Conservation (phyloP, 1,140 invertebrate genomes). For the Bicyclus anynana region DNA sequence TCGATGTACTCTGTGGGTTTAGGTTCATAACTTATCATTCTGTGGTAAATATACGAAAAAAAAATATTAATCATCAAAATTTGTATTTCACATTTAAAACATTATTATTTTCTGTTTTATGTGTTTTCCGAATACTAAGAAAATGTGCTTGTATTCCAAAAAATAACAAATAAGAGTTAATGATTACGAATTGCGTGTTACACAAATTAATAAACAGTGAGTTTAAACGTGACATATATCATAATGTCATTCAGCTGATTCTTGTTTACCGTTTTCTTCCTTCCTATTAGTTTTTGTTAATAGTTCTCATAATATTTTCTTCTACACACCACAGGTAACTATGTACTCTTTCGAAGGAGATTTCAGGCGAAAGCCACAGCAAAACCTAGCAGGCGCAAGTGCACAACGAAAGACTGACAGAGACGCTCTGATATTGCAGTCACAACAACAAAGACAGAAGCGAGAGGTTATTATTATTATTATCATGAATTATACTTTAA, state of each 20-base stretch:
- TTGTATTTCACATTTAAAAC: background rate
- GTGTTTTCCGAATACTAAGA: background rate
- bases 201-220: background rate
- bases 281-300: slow-evolving; percentile 30
- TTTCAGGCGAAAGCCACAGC: slow-evolving; percentile 90
- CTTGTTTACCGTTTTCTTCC: slow-evolving; percentile 16
- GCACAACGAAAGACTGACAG: slow-evolving; percentile 82
- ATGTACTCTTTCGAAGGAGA: slow-evolving; percentile 96
- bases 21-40: background rate
- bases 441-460: slow-evolving; percentile 90
- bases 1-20: too few species aligned
- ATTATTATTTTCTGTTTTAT: background rate
- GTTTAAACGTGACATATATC: slow-evolving; percentile 11
- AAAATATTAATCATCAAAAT: background rate
- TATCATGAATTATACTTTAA: background rate
- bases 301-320: too few species aligned
- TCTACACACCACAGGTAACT: slow-evolving; percentile 16
- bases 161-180: background rate
- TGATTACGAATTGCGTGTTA: background rate
- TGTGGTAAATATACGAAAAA: background rate
- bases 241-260: slow-evolving; percentile 23
- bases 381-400: slow-evolving; percentile 93
- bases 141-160: background rate
- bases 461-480: slow-evolving; percentile 82
- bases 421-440: slow-evolving; percentile 86